A percentile compares a stretch with the other conserved stretches of the same genome.
These are phyloP conservation scores for Alitta virens DNA, from an alignment of 2,888 invertebrate genomes.

Conservation along the genomic window DNA sequence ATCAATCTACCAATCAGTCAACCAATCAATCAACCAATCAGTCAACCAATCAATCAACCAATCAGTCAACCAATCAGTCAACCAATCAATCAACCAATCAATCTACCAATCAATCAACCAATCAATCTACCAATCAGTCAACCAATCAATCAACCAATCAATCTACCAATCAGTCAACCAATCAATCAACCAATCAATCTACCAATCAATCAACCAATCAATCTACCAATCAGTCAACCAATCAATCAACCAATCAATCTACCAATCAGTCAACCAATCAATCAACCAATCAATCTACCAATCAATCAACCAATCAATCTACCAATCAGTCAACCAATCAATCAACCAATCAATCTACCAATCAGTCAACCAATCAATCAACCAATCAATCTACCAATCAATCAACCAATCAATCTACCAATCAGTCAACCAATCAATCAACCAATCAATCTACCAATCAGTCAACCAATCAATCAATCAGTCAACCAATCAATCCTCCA, in stretches of 20 bases:
- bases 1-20: not conserved
- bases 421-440: no score
- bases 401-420: not conserved
- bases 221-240: no score
- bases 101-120: not conserved
- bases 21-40: not conserved
- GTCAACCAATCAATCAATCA: no score
- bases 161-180: not conserved
- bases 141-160: not conserved
- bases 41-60: not conserved
- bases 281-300: not conserved
- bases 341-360: constrained; percentile 1
- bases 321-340: constrained; percentile 1
- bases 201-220: no score
- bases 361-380: not conserved
- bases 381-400: not conserved
- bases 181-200: not conserved
- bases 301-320: not conserved
- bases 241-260: no score
- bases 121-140: constrained; percentile 1
- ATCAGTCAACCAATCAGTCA: not conserved
- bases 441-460: no score
- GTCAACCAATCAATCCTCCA: no score
- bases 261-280: not conserved
- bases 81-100: not conserved